Evolutionary conservation across 2,797 vertebrate genomes (phyloP).

Genomic region (Momotus momota): DNA sequence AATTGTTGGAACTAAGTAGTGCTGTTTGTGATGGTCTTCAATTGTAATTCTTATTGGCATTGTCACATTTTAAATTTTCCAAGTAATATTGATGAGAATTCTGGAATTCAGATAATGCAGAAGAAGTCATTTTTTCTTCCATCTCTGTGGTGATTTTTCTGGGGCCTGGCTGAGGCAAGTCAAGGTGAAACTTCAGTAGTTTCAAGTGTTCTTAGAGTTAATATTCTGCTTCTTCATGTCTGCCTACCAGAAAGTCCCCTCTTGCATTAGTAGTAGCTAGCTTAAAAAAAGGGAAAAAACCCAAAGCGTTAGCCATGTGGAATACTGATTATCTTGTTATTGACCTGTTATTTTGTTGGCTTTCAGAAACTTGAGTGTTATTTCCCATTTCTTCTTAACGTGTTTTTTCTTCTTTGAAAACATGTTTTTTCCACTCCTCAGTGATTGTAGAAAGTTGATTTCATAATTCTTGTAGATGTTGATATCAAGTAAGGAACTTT

Average conservation of each 20-base stretch:
- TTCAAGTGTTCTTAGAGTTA: neutral
- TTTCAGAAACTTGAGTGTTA: neutral
- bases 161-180: neutral
- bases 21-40: neutral
- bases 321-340: neutral
- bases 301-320: neutral
- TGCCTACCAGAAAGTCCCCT: neutral
- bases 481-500: neutral
- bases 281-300: neutral
- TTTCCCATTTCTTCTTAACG: neutral
- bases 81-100: neutral
- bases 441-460: neutral
- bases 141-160: neutral
- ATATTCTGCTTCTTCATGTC: neutral
- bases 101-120: neutral
- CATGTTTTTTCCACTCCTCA: neutral
- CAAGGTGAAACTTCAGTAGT: neutral
- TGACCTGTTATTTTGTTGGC: neutral
- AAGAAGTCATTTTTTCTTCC: neutral
- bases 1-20: neutral
- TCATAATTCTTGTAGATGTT: neutral
- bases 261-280: neutral
- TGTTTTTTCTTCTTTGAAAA: neutral
- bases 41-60: neutral
- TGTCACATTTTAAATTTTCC: neutral